Percentiles rank a stretch among this genome's conserved stretches.
Conservation (phyloP, 2,888 invertebrate genomes). For the Andrena bicolor region DNA sequence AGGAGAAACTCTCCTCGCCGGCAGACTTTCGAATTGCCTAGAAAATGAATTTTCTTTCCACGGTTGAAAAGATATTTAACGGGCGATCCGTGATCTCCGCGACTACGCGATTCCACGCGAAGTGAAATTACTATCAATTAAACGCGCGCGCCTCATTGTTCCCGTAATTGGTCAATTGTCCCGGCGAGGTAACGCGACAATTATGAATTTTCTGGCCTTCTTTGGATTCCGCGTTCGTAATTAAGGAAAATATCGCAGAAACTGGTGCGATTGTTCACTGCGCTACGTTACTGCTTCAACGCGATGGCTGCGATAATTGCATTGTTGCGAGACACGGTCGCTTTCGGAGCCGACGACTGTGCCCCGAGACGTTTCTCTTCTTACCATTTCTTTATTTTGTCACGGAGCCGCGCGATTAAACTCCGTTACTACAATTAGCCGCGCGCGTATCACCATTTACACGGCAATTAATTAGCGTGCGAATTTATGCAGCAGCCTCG, state of each 20-base stretch:
- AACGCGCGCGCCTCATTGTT: constrained; percentile 42
- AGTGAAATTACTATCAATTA: constrained; percentile 58
- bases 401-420: neutral
- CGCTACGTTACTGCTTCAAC: neutral
- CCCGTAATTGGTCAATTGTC: constrained; percentile 42
- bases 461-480: neutral
- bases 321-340: constrained; percentile 1
- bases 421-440: neutral
- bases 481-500: neutral
- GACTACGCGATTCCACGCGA: neutral
- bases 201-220: neutral
- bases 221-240: constrained; percentile 1
- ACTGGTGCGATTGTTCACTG: neutral
- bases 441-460: neutral
- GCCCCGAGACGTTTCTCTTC: neutral
- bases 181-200: constrained; percentile 6
- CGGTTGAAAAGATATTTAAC: constrained; percentile 40
- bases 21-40: constrained; percentile 55
- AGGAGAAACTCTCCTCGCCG: constrained; percentile 50
- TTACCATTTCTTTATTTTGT: neutral
- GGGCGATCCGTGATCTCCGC: constrained; percentile 5
- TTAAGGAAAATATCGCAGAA: constrained; percentile 21
- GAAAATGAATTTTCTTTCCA: constrained; percentile 60
- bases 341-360: constrained; percentile 13
- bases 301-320: neutral